These are phyloP conservation scores for Geodia barretti DNA, from an alignment of 37 sponge, comb jelly and placozoan genomes.

Conservation along the genomic window DNA sequence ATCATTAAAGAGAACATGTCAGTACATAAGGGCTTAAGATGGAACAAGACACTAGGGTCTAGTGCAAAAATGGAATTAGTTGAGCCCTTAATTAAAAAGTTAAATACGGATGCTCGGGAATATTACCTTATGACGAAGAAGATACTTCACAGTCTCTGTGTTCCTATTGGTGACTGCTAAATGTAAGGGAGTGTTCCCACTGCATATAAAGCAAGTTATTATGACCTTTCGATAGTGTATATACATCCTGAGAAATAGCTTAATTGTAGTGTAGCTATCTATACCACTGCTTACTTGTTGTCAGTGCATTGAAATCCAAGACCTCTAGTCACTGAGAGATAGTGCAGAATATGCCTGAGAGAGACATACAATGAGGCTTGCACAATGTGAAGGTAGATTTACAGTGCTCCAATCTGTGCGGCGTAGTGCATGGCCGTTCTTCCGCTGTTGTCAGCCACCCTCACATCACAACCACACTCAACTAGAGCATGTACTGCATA, in stretches of 20 bases:
- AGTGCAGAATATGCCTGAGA: conserved; percentile 57
- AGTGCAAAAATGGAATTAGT: no score
- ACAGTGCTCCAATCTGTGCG: conserved; percentile 60
- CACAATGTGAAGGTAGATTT: conserved; percentile 7
- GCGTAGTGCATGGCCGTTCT: conserved; percentile 47
- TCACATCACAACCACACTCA: conserved; percentile 49
- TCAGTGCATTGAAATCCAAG: conserved; percentile 21
- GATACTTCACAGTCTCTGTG: conserved; percentile 29
- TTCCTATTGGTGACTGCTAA: conserved; percentile 45
- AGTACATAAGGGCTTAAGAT: no score
- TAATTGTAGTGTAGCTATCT: not conserved
- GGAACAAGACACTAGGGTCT: no score
- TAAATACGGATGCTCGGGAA: no score
- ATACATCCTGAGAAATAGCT: not conserved
- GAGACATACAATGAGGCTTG: not conserved
- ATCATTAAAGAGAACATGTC: no score
- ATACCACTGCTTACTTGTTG: conserved; percentile 39
- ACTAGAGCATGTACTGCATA: conserved; percentile 48
- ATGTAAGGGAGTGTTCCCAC: conserved; percentile 59
- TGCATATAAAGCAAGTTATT: not conserved
- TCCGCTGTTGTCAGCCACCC: conserved; percentile 20
- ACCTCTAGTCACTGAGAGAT: conserved; percentile 26
- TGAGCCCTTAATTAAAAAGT: no score
- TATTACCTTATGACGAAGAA: conserved; percentile 37
- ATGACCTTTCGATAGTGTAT: not conserved